Evolutionary conservation across 2,888 invertebrate genomes (phyloP).

Genomic region (Agelastica alni): DNA sequence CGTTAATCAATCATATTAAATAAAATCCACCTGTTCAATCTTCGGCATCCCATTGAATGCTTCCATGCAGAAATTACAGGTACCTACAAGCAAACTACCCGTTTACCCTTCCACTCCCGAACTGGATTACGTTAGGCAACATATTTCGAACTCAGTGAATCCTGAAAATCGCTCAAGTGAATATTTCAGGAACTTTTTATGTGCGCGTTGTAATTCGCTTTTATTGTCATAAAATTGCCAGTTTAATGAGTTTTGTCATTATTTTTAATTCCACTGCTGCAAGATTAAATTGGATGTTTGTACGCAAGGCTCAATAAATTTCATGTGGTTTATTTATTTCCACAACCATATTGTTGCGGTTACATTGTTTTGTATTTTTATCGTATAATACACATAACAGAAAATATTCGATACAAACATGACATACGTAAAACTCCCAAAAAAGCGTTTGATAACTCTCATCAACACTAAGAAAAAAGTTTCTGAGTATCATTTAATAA

Average conservation of each 20-base stretch:
- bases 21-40: background rate
- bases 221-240: background rate
- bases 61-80: background rate
- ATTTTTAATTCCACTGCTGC: background rate
- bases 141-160: constrained; percentile 4
- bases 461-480: too few species aligned
- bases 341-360: too few species aligned
- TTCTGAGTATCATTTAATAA: too few species aligned
- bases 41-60: background rate
- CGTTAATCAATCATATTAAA: background rate
- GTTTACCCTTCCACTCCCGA: background rate
- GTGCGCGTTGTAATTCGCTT: background rate
- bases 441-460: too few species aligned
- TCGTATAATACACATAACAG: too few species aligned
- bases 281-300: background rate
- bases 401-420: too few species aligned
- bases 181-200: background rate
- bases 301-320: background rate
- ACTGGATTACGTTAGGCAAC: constrained; percentile 2
- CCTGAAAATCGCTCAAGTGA: background rate
- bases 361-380: too few species aligned
- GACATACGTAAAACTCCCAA: too few species aligned
- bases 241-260: background rate
- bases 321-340: background rate
- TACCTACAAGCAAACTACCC: background rate